phyloP scores from a whole-genome alignment of 2,888 invertebrate genomes.

The Conchocele bisecta region DNA sequence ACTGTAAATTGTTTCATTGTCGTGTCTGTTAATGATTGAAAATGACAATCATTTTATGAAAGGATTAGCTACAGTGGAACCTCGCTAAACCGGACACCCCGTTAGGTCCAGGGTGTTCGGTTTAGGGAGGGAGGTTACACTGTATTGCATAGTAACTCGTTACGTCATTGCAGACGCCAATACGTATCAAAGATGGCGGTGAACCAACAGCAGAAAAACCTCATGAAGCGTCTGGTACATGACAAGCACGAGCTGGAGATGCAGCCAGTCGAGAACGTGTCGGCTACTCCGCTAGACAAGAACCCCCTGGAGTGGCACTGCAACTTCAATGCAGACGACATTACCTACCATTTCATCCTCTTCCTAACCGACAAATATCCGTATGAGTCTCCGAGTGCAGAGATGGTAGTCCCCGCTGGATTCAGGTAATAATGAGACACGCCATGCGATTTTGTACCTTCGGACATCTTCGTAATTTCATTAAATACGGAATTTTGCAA shows the following conservation, averaged over 20 bases:
- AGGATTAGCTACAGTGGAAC: too few species aligned
- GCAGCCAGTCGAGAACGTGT: conserved; percentile 74
- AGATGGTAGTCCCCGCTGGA: conserved; percentile 74
- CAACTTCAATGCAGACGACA: conserved; percentile 73
- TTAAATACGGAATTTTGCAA: too few species aligned
- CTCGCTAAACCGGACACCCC: too few species aligned
- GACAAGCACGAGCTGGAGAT: conserved; percentile 69
- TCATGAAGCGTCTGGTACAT: conserved; percentile 71
- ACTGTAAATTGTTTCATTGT: too few species aligned
- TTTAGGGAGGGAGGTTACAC: too few species aligned
- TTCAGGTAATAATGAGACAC: conserved; percentile 50
- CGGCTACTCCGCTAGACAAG: conserved; percentile 73
- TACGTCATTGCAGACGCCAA: too few species aligned
- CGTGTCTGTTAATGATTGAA: too few species aligned
- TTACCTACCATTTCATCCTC: conserved; percentile 73
- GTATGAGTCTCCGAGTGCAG: conserved; percentile 74
- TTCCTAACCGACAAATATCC: conserved; percentile 75
- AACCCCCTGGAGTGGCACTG: conserved; percentile 79
- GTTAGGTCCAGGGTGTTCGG: too few species aligned
- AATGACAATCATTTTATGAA: too few species aligned
- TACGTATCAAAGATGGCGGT: conserved; percentile 50
- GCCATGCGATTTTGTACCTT: neutral
- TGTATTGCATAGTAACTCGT: too few species aligned
- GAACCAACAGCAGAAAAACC: conserved; percentile 64
- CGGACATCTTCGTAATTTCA: too few species aligned